Evolutionary conservation across 2,113 vertebrate species (phyloP), one percentile per base, ranked within the genome.

Genomic region (Sclerurus mexicanus): DNA sequence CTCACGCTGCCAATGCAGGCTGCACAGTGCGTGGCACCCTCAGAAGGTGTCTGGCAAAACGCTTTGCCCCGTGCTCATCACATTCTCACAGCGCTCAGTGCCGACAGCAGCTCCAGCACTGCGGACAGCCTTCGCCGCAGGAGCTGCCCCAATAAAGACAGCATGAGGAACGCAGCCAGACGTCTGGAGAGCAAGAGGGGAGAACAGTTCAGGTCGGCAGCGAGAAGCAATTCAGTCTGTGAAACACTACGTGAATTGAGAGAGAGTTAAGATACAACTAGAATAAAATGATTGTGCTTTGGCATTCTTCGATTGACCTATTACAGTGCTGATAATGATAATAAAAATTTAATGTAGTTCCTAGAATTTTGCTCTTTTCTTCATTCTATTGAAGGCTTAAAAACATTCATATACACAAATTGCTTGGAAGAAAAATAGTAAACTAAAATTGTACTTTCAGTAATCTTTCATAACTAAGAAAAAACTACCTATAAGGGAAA

Each of bases 1-100:
- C 6, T 89, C 46, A 25, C 11, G 2, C 19, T 28, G 40, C 10
- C 68, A 28, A 4, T 7, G 20, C 37, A 40, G 55, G 3, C 59
- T 62, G 69, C 37, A 20, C 33, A 39, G 37, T 1, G 2, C 0
- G 0, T 20, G 35, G 20, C 4, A 3, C 50, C 56, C 56, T 82
- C 42, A 30, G 35, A n/a, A 50, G 35, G 35, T 42, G 30, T 21
- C 81, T 52, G 33, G 40, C 2, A 1, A 49, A 75, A 49, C 1
- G 0, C 25, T 39, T 27, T 30, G 31, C 9, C 2, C 42, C 3
- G 24, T 0, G 4, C 78, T 56, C 30, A 16, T 64, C 49, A 1
- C 5, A 10, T 12, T 39, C 5, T 8, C 1, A 2, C 35, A 20
- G 69, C 0, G 0, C 77, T 46, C 21, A 0, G 75, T 14, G 40